These are phyloP conservation scores for Pediacus dermestoides DNA, from an alignment of 2,888 invertebrate genomes.

Conservation along the genomic window DNA sequence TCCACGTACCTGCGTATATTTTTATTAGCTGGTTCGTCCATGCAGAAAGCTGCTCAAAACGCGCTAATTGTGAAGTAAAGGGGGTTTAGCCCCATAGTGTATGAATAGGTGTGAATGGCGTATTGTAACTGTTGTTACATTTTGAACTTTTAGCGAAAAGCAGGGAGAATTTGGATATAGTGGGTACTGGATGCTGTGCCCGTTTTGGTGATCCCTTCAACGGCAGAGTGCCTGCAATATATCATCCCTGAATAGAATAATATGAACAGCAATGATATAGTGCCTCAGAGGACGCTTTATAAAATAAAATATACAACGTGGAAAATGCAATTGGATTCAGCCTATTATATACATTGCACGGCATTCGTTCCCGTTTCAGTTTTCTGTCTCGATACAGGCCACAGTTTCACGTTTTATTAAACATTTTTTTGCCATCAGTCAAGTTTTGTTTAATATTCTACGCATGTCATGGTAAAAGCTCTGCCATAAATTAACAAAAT, in stretches of 20 bases:
- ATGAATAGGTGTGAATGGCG: too few species aligned
- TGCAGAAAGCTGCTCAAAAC: too few species aligned
- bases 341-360: slow-evolving; percentile 23
- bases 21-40: too few species aligned
- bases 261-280: slow-evolving; percentile 39
- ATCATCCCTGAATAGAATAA: slow-evolving; percentile 39
- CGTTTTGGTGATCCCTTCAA: slow-evolving; percentile 21
- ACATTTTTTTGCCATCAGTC: too few species aligned
- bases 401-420: too few species aligned
- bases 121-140: slow-evolving; percentile 12
- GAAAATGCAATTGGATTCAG: slow-evolving; percentile 33
- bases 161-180: slow-evolving; percentile 19
- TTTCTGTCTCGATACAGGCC: too few species aligned
- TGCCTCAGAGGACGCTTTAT: slow-evolving; percentile 33
- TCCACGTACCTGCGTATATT: too few species aligned
- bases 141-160: slow-evolving; percentile 17
- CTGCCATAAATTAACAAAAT: too few species aligned
- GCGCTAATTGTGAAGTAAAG: too few species aligned
- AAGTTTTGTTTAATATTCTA: too few species aligned
- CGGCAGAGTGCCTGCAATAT: slow-evolving; percentile 30
- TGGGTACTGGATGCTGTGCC: slow-evolving; percentile 16
- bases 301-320: slow-evolving; percentile 39
- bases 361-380: slow-evolving; percentile 4
- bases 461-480: too few species aligned
- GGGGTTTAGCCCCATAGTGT: too few species aligned